phyloP scores from a whole-genome alignment of 2,888 invertebrate genomes.

The Cephus spinipes region DNA sequence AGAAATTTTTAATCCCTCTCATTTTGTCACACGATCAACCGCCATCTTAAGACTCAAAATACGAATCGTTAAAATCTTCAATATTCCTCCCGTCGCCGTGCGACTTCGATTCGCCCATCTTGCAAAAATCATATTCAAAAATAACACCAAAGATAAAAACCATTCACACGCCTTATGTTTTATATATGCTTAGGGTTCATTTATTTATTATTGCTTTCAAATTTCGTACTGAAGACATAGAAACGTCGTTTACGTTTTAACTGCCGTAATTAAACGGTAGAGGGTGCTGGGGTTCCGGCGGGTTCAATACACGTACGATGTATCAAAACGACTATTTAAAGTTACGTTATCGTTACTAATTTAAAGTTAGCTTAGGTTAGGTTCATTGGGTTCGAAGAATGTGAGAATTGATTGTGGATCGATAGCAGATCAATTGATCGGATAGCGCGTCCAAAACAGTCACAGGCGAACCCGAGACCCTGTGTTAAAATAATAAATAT shows the following conservation, averaged over 20 bases:
- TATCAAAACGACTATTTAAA: neutral
- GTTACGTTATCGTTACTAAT: neutral
- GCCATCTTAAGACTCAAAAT: no score
- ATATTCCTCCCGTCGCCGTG: neutral
- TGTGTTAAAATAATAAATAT: slow-evolving; percentile 9
- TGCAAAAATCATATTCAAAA: neutral
- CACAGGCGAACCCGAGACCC: slow-evolving; percentile 1
- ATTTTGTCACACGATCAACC: neutral
- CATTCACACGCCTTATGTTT: slow-evolving; percentile 36
- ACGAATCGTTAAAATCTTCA: neutral
- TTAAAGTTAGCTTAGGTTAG: no score
- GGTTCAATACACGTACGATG: slow-evolving; percentile 2
- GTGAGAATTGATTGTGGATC: neutral
- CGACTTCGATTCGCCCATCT: no score
- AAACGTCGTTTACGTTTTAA: slow-evolving; percentile 8
- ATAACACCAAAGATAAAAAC: neutral
- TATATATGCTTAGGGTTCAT: slow-evolving; percentile 46
- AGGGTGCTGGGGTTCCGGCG: slow-evolving; percentile 1
- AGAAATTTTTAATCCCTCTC: neutral
- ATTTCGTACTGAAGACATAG: slow-evolving; percentile 59
- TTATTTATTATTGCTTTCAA: slow-evolving; percentile 65
- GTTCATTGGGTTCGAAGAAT: neutral
- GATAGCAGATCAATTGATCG: neutral
- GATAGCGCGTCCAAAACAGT: neutral
- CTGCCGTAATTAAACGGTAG: slow-evolving; percentile 12